Conservation (phyloP, 2,888 invertebrate species). For the Andrena marginata region DNA sequence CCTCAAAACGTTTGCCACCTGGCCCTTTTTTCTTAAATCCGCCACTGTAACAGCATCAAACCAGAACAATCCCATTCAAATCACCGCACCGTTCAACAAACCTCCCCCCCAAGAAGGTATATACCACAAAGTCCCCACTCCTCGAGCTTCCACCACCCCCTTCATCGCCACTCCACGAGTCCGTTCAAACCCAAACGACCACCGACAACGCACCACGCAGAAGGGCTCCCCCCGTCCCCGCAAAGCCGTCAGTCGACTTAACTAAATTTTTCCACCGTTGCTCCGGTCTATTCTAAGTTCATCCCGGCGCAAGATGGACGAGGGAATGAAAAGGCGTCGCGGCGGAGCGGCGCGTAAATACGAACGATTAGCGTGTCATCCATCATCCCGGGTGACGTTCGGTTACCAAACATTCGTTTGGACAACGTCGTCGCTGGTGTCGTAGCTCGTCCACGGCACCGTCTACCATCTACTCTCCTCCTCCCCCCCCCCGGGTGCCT, state of each 20-base stretch:
- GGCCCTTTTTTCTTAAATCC: too few relatives aligned
- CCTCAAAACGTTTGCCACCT: too few relatives aligned
- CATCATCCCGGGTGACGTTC: constrained; percentile 77
- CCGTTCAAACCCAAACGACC: background rate
- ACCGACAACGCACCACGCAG: background rate
- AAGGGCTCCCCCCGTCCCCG: background rate
- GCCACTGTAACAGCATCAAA: too few relatives aligned
- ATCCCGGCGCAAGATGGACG: constrained; percentile 43
- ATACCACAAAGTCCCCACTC: too few relatives aligned
- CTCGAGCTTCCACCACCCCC: too few relatives aligned
- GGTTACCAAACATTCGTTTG: constrained; percentile 73
- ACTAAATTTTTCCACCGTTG: constrained; percentile 38
- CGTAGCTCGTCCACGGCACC: constrained; percentile 23
- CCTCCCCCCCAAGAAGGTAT: background rate
- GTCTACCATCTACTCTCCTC: background rate
- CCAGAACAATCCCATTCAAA: too few relatives aligned
- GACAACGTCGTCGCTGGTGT: constrained; percentile 60
- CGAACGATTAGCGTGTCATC: constrained; percentile 81
- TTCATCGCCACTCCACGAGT: background rate
- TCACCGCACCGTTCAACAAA: too few relatives aligned
- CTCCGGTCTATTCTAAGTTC: constrained; percentile 37
- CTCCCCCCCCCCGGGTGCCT: background rate
- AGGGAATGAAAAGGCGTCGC: constrained; percentile 60
- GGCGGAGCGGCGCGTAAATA: constrained; percentile 73
- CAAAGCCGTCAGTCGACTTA: background rate